Base-by-base conservation (phyloP, 1,140 invertebrate genomes). In the Drosophila mauritiana region DNA sequence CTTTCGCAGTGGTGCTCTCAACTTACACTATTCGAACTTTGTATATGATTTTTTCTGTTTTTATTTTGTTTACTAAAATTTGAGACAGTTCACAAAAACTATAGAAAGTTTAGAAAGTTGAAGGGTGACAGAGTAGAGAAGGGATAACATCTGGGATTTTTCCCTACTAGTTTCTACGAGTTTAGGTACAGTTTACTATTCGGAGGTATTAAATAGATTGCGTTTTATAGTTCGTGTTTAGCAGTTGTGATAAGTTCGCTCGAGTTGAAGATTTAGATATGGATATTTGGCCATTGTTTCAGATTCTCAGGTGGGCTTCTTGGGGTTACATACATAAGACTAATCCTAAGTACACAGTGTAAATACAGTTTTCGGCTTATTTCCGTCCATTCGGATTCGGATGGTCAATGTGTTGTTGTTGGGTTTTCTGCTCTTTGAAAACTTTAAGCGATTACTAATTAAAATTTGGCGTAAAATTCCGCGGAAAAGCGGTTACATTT, bases 151-250 rank as follows among this genome's bases (percentile, higher is more conserved):
- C 25, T 68, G n/a, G 34, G 22, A 70, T 25, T 56, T 61, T 46
- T 55, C 75, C 40, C 52, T 34, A 62, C 63, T 62, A 62, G 46
- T 64, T 73, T 13, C 64, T 73, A 64, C 53, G 57, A 65, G 68
- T 69, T 88, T 75, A 90, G 86, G 86, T 90, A 90, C 86, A 80
- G 76, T 65, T 68, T 67, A 61, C 77, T 82, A 80, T 57, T 90
- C 76, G 86, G 86, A 90, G 86, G 86, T 90, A 90, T 90, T 82
- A 68, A 37, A 70, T 69, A 85, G 78, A 88, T 88, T 88, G 82
- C 68, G 86, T 78, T 37, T 34, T 34, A 5, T 4, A 34, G 25
- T 51, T 31, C 55, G 48, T 49, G 25, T 51, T 55, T 65, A 62
- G 72, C 52, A 61, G 42, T 58, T 64, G 57, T 46, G 63, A 53